These are phyloP conservation scores for Romanogobio albipinnatus DNA, from an alignment of 2,113 vertebrate genomes.

Conservation along the genomic window DNA sequence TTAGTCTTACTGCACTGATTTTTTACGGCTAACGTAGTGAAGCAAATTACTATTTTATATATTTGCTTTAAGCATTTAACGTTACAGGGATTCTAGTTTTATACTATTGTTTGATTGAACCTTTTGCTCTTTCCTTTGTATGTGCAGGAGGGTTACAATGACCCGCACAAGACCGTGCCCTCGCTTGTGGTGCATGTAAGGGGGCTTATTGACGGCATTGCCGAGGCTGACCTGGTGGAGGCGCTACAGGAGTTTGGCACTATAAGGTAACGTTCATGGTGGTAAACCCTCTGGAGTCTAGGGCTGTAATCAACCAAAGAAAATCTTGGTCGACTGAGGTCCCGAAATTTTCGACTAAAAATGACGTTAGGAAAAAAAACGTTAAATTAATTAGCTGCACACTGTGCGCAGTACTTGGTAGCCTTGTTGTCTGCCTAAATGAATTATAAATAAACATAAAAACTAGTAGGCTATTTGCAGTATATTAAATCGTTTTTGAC, in stretches of 20 bases:
- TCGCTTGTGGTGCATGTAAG: slow-evolving; percentile 93
- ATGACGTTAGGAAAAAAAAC: too few species aligned
- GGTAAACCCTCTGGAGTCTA: too few species aligned
- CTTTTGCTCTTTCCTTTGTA: not conserved
- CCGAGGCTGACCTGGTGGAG: slow-evolving; percentile 92
- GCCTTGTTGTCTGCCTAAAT: too few species aligned
- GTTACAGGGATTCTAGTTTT: not conserved
- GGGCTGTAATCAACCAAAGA: too few species aligned
- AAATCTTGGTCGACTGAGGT: too few species aligned
- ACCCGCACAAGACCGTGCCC: slow-evolving; percentile 92
- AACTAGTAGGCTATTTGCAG: too few species aligned
- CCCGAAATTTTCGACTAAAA: too few species aligned
- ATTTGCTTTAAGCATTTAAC: not conserved
- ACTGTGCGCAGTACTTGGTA: too few species aligned
- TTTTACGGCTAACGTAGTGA: not conserved
- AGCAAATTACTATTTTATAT: too few species aligned
- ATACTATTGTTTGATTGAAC: not conserved
- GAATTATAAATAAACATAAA: too few species aligned
- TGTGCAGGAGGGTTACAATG: slow-evolving; percentile 86
- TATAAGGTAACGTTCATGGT: slow-evolving; percentile 80
- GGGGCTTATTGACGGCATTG: slow-evolving; percentile 89
- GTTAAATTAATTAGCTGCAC: too few species aligned
- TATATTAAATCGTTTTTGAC: too few species aligned
- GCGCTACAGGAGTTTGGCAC: slow-evolving; percentile 93
- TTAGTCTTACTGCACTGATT: not conserved